These are phyloP conservation scores for Trichogramma pretiosum DNA, from an alignment of 1,140 invertebrate genomes.

Conservation along the genomic window DNA sequence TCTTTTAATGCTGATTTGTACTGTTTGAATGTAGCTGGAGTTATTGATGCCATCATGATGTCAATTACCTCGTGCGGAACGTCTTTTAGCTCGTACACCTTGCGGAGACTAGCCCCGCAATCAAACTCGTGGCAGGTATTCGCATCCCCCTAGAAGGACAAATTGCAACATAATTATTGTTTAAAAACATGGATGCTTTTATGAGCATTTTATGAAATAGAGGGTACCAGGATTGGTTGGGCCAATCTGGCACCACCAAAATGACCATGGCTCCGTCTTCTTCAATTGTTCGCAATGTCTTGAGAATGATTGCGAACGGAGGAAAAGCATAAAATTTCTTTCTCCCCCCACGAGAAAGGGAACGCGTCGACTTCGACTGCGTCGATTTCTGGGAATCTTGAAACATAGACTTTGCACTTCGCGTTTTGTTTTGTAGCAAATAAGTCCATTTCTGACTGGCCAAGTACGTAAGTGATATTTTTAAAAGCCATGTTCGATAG, in stretches of 20 bases:
- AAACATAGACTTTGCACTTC: slow-evolving; percentile 11
- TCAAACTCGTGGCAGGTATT: slow-evolving; percentile 3
- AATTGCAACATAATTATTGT: slow-evolving; percentile 4
- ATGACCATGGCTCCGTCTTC: slow-evolving; percentile 7
- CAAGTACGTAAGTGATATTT: slow-evolving; percentile 2
- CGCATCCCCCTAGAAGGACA: slow-evolving; percentile 5
- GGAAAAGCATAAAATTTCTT: slow-evolving; percentile 12
- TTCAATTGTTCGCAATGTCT: slow-evolving; percentile 8
- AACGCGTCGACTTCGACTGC: slow-evolving; percentile 13
- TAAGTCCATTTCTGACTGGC: slow-evolving; percentile 11
- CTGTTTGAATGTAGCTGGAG: slow-evolving; percentile 4
- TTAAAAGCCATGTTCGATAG: not conserved
- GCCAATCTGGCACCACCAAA: slow-evolving; percentile 12
- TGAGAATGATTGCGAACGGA: slow-evolving; percentile 10
- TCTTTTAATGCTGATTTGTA: slow-evolving; percentile 8
- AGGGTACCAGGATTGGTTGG: slow-evolving; percentile 11
- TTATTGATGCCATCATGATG: not conserved
- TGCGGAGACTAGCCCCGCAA: slow-evolving; percentile 11
- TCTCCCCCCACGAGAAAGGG: slow-evolving; percentile 5
- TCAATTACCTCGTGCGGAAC: not conserved
- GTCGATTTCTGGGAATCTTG: not conserved
- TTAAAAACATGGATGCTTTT: not conserved
- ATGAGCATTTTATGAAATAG: not conserved
- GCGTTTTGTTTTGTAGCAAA: slow-evolving; percentile 3
- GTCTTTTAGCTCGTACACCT: not conserved